Percentiles rank a stretch among this genome's conserved stretches.
Evolutionary conservation across 2,797 vertebrate species (phyloP).

Genomic region (Champsocephalus esox): DNA sequence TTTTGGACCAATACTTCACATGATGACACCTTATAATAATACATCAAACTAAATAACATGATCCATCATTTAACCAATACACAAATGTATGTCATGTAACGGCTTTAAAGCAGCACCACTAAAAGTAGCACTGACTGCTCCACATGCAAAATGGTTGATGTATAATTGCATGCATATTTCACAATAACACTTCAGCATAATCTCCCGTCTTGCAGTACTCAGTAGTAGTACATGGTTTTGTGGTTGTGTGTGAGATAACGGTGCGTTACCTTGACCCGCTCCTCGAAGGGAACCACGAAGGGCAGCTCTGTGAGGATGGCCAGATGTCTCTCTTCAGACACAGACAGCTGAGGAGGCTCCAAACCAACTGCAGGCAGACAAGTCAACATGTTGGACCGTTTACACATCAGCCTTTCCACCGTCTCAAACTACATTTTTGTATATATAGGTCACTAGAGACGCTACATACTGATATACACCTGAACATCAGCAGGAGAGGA

Average conservation of each 20-base stretch:
- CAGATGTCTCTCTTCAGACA: conserved; percentile 96
- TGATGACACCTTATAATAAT: too few species aligned
- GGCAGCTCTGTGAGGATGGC: conserved; percentile 98
- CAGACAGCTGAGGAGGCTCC: conserved; percentile 95
- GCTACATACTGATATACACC: too few species aligned
- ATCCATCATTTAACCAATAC: neutral
- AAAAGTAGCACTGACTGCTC: neutral
- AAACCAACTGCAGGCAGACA: conserved; percentile 86
- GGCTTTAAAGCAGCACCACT: neutral
- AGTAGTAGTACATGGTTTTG: neutral
- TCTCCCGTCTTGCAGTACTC: neutral
- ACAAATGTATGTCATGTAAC: neutral
- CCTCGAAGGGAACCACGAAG: conserved; percentile 98
- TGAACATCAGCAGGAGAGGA: too few species aligned
- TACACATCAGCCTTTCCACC: neutral
- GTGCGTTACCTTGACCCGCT: conserved; percentile 94
- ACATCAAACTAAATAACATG: too few species aligned
- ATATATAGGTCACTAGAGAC: too few species aligned
- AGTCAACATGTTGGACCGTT: neutral
- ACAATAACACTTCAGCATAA: neutral
- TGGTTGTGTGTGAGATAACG: neutral
- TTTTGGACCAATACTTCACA: too few species aligned
- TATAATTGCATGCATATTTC: neutral
- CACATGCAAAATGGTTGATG: neutral
- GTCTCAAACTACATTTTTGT: too few species aligned